Evolutionary conservation across 2,113 vertebrate species (phyloP).

Genomic region (Choloepus hoffmanni): DNA sequence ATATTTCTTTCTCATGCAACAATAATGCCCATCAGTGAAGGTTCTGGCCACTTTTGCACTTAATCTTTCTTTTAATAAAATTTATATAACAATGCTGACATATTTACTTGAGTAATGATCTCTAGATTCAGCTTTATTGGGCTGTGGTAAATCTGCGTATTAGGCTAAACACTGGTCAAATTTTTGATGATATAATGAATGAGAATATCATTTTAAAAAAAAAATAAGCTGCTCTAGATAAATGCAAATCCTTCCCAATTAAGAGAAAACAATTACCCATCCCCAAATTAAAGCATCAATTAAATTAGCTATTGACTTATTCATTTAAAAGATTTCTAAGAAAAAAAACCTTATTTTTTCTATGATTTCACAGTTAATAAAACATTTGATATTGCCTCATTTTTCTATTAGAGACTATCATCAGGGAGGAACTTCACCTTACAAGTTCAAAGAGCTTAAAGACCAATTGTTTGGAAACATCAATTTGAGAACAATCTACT

Average conservation of each 20-base stretch:
- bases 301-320: background rate
- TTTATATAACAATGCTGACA: background rate
- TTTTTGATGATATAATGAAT: background rate
- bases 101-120: background rate
- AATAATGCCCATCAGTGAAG: conserved; percentile 51
- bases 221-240: conserved; percentile 31
- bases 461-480: conserved; percentile 60
- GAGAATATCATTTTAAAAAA: background rate
- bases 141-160: background rate
- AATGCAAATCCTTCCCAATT: background rate
- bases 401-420: conserved; percentile 40
- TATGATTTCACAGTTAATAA: background rate
- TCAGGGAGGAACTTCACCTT: background rate
- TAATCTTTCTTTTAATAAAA: conserved; percentile 60
- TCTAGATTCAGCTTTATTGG: conserved; percentile 12
- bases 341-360: background rate
- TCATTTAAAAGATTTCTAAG: background rate
- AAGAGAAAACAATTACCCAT: conserved; percentile 2
- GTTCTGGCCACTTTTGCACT: conserved; percentile 32
- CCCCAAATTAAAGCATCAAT: background rate
- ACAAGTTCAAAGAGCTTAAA: conserved; percentile 69
- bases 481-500: conserved; percentile 48
- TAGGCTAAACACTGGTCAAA: background rate
- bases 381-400: background rate
- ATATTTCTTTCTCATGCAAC: conserved; percentile 45